Percentiles rank a stretch among this genome's conserved stretches.
Conservation (phyloP, 2,797 vertebrate genomes). For the Numenius phaeopus region DNA sequence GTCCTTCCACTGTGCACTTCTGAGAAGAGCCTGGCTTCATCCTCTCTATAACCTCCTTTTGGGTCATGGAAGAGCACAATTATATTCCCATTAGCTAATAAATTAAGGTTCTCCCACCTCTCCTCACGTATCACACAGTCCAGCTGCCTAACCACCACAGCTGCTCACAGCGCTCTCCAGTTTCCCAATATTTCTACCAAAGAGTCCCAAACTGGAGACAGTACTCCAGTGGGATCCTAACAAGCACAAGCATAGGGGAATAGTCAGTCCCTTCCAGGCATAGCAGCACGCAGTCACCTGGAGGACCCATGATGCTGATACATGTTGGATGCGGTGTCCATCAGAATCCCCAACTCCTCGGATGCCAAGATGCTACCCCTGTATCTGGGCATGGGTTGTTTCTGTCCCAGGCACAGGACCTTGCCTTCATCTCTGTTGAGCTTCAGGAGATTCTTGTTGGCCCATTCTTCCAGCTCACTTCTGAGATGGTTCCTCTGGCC, state of each 20-base stretch:
- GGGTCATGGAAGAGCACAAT: background rate
- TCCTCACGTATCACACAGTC: background rate
- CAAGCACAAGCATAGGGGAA: background rate
- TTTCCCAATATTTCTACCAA: background rate
- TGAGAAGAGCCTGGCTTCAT: background rate
- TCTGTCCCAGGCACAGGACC: background rate
- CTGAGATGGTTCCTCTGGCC: background rate
- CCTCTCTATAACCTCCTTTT: background rate
- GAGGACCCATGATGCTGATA: background rate
- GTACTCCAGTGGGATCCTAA: background rate
- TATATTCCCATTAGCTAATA: background rate
- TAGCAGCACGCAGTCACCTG: rapidly evolving
- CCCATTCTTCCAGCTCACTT: background rate
- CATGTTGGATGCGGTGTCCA: background rate
- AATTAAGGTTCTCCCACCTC: background rate
- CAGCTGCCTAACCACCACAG: background rate
- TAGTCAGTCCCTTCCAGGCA: background rate
- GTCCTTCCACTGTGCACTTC: background rate
- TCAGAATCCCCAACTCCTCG: background rate
- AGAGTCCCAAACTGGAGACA: background rate
- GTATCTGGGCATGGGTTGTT: rapidly evolving
- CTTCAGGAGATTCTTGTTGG: background rate
- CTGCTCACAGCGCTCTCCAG: background rate
- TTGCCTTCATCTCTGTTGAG: background rate
- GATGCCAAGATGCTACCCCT: background rate